Evolutionary conservation across 2,797 vertebrate species (phyloP).

Genomic region (Centroberyx gerrardi): DNA sequence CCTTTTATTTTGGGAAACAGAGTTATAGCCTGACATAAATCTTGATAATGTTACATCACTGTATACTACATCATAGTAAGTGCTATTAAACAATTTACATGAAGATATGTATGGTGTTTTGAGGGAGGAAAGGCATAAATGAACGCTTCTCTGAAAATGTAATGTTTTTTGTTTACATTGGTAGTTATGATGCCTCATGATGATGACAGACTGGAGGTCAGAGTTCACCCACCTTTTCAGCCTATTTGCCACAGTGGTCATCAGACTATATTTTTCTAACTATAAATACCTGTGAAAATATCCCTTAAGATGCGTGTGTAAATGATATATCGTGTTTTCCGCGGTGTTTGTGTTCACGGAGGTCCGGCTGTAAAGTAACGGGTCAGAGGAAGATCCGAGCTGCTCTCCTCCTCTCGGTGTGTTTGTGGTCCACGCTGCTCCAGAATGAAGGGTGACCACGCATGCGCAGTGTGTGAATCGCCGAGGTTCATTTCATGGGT

Average conservation of each 20-base stretch:
- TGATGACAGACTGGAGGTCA: background rate
- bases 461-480: conserved; percentile 69
- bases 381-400: background rate
- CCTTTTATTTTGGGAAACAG: no score
- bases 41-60: background rate
- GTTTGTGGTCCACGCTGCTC: conserved; percentile 24
- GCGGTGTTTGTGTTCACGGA: background rate
- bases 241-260: no score
- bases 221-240: no score
- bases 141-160: no score
- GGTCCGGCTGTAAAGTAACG: background rate
- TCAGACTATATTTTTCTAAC: no score
- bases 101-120: no score
- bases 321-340: background rate
- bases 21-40: background rate
- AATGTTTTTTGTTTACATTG: no score
- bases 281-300: no score
- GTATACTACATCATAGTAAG: background rate
- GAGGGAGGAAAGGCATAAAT: no score
- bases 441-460: conserved; percentile 53
- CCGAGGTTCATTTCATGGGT: conserved; percentile 62
- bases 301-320: background rate
- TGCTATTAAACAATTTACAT: no score
- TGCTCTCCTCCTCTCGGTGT: no score
- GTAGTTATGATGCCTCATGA: background rate